phyloP scores from a whole-genome alignment of 2,113 vertebrate species.

The Pyxicephalus adspersus region DNA sequence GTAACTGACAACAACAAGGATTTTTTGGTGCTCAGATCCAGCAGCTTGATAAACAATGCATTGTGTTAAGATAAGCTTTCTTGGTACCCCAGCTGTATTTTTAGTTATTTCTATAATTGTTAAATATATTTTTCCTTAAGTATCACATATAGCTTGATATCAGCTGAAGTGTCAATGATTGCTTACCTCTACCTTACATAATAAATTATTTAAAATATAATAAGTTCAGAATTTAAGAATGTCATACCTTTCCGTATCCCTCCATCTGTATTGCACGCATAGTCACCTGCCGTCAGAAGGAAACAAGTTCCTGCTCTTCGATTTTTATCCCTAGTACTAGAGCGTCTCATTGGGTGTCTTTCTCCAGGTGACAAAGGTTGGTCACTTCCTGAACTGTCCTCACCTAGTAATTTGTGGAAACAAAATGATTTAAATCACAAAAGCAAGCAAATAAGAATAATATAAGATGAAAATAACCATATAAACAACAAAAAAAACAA shows the following conservation, averaged over 20 bases:
- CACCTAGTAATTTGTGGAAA: slow-evolving; percentile 88
- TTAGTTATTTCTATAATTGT: neutral
- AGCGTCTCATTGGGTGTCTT: slow-evolving; percentile 87
- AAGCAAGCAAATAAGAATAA: slow-evolving; percentile 74
- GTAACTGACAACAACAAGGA: neutral
- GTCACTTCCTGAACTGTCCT: slow-evolving; percentile 94
- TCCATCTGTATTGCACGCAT: slow-evolving; percentile 89
- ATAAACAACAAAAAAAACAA: slow-evolving; percentile 52
- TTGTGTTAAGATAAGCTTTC: slow-evolving; percentile 13
- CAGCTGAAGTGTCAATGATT: slow-evolving; percentile 9
- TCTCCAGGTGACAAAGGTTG: slow-evolving; percentile 90
- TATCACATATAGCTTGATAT: neutral
- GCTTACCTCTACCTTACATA: neutral
- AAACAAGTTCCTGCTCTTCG: slow-evolving; percentile 91
- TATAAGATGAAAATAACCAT: slow-evolving; percentile 77
- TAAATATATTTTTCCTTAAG: neutral
- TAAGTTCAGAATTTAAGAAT: slow-evolving; percentile 57
- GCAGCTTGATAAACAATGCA: slow-evolving; percentile 32
- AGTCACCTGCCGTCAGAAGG: slow-evolving; percentile 92
- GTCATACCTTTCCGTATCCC: slow-evolving; percentile 88
- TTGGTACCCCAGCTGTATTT: slow-evolving; percentile 10
- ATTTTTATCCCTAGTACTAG: slow-evolving; percentile 91
- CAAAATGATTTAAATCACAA: slow-evolving; percentile 78
- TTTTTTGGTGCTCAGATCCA: slow-evolving; percentile 1
- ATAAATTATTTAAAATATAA: neutral